Conservation (phyloP, 2,888 invertebrate species). For the Heliconius cydno region DNA sequence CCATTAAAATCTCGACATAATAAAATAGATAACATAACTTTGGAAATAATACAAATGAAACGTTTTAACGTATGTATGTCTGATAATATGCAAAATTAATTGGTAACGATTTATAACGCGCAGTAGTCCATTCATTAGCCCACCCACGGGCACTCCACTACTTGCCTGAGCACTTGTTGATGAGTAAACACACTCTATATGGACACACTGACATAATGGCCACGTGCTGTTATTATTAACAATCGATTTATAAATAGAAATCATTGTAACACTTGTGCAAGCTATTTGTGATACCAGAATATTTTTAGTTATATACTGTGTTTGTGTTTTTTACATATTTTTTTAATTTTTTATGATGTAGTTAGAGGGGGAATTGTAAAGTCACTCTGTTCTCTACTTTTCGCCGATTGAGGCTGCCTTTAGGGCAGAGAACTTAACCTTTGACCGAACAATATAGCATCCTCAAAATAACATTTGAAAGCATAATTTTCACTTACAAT, state of each 20-base stretch:
- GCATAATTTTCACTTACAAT: too few relatives aligned
- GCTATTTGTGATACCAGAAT: background rate
- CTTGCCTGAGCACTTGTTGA: conserved; percentile 9
- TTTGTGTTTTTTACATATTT: background rate
- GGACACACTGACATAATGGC: conserved; percentile 56
- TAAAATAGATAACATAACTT: conserved; percentile 4
- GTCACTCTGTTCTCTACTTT: background rate
- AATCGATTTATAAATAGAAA: conserved; percentile 29
- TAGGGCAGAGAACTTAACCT: too few relatives aligned
- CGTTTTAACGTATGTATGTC: background rate
- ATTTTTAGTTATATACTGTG: background rate
- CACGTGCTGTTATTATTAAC: conserved; percentile 37
- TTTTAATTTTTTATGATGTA: background rate
- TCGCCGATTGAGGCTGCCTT: background rate
- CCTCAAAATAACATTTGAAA: background rate
- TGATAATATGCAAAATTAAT: conserved; percentile 21
- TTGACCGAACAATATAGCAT: too few relatives aligned
- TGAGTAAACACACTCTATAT: conserved; percentile 49
- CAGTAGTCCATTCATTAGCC: conserved; percentile 34
- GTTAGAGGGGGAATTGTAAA: background rate
- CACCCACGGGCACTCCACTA: conserved; percentile 32
- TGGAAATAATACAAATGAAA: conserved; percentile 3
- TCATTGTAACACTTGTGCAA: background rate
- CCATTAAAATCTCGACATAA: background rate
- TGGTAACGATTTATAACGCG: conserved; percentile 31